phyloP scores from a whole-genome alignment of 2,888 invertebrate genomes.

The Mythimna loreyi region DNA sequence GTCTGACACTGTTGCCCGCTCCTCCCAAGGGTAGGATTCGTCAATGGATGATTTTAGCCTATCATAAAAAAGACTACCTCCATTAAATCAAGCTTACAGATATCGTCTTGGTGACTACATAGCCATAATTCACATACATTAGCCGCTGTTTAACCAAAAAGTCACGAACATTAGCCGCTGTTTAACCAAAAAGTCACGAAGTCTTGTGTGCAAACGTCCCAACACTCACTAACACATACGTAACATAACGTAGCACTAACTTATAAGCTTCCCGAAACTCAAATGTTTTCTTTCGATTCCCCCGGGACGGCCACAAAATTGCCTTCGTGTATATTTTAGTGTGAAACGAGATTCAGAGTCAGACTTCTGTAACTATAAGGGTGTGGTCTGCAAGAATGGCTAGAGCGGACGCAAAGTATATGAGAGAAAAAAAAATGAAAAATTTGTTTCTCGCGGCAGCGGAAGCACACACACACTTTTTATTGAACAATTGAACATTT shows the following conservation, averaged over 20 bases:
- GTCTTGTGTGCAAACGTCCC: not conserved
- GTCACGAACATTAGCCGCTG: too few species aligned
- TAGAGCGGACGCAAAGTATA: not conserved
- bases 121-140: too few species aligned
- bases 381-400: not conserved
- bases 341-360: conserved; percentile 48
- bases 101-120: not conserved
- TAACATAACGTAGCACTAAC: conserved; percentile 27
- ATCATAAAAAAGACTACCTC: too few species aligned
- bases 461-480: too few species aligned
- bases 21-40: too few species aligned
- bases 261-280: conserved; percentile 42
- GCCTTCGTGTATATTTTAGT: conserved; percentile 68
- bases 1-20: too few species aligned
- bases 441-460: too few species aligned
- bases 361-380: conserved; percentile 18
- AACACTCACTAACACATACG: conserved; percentile 21
- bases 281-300: conserved; percentile 69
- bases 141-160: not conserved
- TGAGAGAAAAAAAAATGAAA: too few species aligned
- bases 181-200: not conserved
- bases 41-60: too few species aligned
- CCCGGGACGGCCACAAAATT: conserved; percentile 60
- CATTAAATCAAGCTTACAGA: too few species aligned
- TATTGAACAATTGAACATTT: too few species aligned